Conservation (phyloP, 2,797 vertebrate genomes). For the Pangasius djambal region DNA sequence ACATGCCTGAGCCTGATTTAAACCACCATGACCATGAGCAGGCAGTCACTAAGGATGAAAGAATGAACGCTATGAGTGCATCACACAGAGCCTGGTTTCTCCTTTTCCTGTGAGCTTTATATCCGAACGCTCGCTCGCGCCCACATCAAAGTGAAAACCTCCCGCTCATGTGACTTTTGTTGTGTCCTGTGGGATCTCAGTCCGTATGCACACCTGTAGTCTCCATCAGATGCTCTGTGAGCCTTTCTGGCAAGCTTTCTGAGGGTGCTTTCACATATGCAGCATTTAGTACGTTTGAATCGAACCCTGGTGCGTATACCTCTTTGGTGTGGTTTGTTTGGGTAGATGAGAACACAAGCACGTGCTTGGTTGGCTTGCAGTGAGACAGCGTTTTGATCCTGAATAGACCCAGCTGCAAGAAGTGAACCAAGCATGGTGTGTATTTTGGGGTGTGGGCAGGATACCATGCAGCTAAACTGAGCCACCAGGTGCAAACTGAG, state of each 20-base stretch:
- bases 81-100: neutral
- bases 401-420: neutral
- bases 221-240: neutral
- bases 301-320: neutral
- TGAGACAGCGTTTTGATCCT: neutral
- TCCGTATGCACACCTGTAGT: neutral
- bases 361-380: neutral
- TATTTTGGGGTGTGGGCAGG: neutral
- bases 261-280: neutral
- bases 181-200: neutral
- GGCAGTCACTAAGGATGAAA: neutral
- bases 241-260: neutral
- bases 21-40: neutral
- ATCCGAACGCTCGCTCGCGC: neutral
- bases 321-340: conserved; percentile 30
- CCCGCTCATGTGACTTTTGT: neutral
- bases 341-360: neutral
- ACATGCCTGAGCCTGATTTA: neutral
- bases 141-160: conserved; percentile 1
- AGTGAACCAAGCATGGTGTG: neutral
- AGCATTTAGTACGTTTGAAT: neutral
- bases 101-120: neutral
- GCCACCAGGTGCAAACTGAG: neutral
- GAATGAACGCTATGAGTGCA: neutral
- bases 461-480: neutral